These are phyloP conservation scores for Megalonaias nervosa DNA, from an alignment of 1,140 invertebrate species.

Conservation along the genomic window DNA sequence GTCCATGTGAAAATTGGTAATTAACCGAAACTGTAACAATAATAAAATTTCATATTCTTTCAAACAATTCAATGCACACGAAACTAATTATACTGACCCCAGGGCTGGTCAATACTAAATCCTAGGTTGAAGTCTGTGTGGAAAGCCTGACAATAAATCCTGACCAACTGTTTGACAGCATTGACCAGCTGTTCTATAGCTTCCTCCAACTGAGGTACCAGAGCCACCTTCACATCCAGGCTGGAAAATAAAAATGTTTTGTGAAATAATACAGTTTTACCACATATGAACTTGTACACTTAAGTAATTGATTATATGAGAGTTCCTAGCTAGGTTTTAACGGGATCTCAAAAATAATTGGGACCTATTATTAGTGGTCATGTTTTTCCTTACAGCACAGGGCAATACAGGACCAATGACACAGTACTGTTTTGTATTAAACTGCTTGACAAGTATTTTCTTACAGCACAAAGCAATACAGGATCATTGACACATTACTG, in stretches of 20 bases:
- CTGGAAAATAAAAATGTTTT: conserved; percentile 39
- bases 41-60: no score
- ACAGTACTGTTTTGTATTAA: no score
- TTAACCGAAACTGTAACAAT: no score
- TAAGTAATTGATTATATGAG: background rate
- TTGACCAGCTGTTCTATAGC: conserved; percentile 78
- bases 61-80: no score
- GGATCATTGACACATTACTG: no score
- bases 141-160: conserved; percentile 87
- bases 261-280: background rate
- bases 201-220: conserved; percentile 62
- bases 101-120: conserved; percentile 45
- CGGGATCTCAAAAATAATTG: background rate
- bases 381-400: no score
- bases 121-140: conserved; percentile 82
- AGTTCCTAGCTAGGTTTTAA: background rate
- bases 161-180: conserved; percentile 83
- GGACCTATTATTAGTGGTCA: background rate
- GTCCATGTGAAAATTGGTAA: no score
- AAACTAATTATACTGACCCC: conserved; percentile 43
- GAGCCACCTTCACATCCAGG: conserved; percentile 52
- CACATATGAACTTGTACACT: background rate
- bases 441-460: no score
- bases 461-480: no score
- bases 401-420: no score